These are phyloP conservation scores for Pycnonotus jocosus DNA, from an alignment of 2,113 vertebrate species.

Conservation along the genomic window DNA sequence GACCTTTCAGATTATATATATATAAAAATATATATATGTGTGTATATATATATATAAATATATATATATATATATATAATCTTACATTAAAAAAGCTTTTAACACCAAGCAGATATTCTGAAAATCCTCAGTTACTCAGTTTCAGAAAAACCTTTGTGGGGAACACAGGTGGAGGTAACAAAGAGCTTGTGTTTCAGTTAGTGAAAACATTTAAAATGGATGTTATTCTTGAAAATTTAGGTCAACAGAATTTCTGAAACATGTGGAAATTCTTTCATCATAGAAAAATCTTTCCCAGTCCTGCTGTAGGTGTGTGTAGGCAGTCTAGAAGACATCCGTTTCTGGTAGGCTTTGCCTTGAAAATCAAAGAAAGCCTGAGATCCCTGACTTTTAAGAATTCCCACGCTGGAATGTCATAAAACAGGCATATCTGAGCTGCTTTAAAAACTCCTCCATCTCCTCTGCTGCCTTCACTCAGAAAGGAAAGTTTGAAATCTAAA, in stretches of 20 bases:
- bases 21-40: too few relatives aligned
- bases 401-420: not conserved
- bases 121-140: not conserved
- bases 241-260: not conserved
- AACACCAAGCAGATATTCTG: not conserved
- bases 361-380: conserved; percentile 2
- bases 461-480: not conserved
- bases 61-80: not conserved
- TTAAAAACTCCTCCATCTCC: not conserved
- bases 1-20: not conserved
- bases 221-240: not conserved
- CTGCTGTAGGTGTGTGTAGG: not conserved
- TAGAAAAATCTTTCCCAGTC: not conserved
- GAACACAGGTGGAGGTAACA: not conserved
- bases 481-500: not conserved
- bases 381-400: not conserved
- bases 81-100: not conserved
- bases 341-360: not conserved
- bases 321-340: not conserved
- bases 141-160: not conserved
- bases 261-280: not conserved
- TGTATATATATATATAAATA: too few relatives aligned
- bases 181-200: not conserved
- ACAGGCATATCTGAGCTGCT: not conserved
- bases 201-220: not conserved